Evolutionary conservation across 2,888 invertebrate species (phyloP), one percentile per base, ranked within the genome.

Genomic region (Amitus sp.): DNA sequence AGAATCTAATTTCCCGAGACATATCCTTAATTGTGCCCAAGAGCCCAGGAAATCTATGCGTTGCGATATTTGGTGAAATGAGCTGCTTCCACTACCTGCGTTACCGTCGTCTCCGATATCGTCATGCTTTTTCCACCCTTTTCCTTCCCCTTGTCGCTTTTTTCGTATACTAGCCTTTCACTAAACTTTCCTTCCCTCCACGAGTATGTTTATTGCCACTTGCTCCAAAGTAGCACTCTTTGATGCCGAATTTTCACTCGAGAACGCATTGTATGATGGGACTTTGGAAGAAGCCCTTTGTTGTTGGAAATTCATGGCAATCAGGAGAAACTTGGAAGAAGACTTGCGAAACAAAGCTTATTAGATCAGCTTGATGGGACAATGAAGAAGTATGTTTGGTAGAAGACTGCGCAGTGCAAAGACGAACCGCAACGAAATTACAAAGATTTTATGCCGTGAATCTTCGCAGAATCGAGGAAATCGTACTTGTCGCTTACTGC

Each of bases 1-100:
- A 77, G 74, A 78, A 78, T 77, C 79, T 78, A 77, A 79, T 79
- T 79, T 78, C 78, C 75, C 76, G 76, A 76, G 78, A 78, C 76
- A 78, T 76, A 78, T 78, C 76, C 78, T 78, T 79, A 78, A 78
- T 51, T 64, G 52, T 68, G 69, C 75, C 77, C 74, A 70, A 57
- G 73, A 77, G 78, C 73, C 73, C 75, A 73, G 78, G 77, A 74
- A 75, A 78, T 23, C 43, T 18, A 27, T 78, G 78, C 76, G 78
- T 79, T 78, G 75, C 78, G 78, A 78, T 75, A 76, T 78, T 77
- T 74, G 78, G 76, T 76, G 75, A 75, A 80, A 80, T 79, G 77
- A 80, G 37, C 37, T 37, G 30, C 30, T n/a, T 7, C 30, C 30
- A n/a, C 30, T n/a, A n/a, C 77, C 78, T 77, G 77, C 74, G 77